These are phyloP conservation scores for Myopa tessellatipennis DNA, from an alignment of 2,888 invertebrate species.

Conservation along the genomic window DNA sequence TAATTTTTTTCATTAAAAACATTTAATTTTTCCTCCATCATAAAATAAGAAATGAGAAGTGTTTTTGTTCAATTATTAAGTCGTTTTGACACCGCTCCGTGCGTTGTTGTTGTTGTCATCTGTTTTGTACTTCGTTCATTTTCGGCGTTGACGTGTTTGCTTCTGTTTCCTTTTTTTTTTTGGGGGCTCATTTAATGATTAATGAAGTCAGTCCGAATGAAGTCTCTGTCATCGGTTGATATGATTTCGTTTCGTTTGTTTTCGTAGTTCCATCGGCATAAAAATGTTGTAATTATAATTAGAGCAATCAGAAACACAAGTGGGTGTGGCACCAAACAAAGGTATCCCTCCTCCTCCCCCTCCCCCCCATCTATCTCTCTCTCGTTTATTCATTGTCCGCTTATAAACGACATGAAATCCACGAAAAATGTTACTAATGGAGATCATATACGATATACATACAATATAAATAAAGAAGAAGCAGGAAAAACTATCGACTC, in stretches of 20 bases:
- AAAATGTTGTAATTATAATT: constrained; percentile 17
- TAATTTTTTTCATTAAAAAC: constrained; percentile 10
- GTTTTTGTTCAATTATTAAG: constrained; percentile 5
- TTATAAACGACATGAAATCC: no score
- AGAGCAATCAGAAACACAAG: neutral
- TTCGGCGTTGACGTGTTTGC: neutral
- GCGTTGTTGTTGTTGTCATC: neutral
- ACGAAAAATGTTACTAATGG: no score
- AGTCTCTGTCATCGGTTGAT: constrained; percentile 10
- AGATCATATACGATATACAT: no score
- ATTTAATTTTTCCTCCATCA: neutral
- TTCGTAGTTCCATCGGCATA: neutral
- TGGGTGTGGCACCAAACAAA: neutral
- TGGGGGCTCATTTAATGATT: constrained; percentile 1
- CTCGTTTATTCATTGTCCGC: no score
- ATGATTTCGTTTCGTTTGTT: constrained; percentile 6
- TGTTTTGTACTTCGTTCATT: neutral
- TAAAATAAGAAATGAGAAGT: neutral
- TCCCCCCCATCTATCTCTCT: no score
- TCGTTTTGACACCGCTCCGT: neutral
- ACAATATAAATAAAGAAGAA: no score
- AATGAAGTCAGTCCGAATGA: neutral
- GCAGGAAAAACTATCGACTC: no score
- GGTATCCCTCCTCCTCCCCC: no score
- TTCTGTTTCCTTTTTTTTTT: neutral